Base-by-base conservation (phyloP, 2,888 invertebrate species). In the Tolmerus cingulatus region DNA sequence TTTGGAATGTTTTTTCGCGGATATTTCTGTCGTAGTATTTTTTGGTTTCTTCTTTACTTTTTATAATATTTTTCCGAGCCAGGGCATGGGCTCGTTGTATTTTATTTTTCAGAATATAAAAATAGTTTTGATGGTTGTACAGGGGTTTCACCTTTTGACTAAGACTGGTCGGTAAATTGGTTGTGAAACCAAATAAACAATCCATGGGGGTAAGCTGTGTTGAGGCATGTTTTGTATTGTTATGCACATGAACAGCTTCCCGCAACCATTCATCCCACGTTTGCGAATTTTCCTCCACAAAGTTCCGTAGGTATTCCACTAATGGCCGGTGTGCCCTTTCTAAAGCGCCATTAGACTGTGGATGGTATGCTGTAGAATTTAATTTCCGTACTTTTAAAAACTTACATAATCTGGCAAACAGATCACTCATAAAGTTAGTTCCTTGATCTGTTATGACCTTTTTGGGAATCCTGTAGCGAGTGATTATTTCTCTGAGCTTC, bases 311-410 rank as follows among this genome's bases (percentile, higher is more conserved):
- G 8, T 19, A 57, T 57, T 57, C 57, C n/a, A n/a, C 19, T 8
- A 57, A 19, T 1, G 57, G 16, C 2, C 19, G 19, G n/a, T 19
- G n/a, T 91, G 90, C 51, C 34, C 34, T 34, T 34, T 34, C 34
- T 91, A 91, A 8, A 74, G 37, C 27, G 87, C 57, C 2, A 85
- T 86, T 34, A 5, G 34, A 34, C 4, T 34, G 34, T 34, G 34
- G 3, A 23, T 87, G 86, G 43, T 87, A 81, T 0, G 86, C 77
- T n/a, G 84, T 57, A 19, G 19, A 5, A 8, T 57, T 16, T 9
- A 57, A n/a, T 8, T n/a, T 16, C 2, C 4, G 2, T 30, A 14
- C 2, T n/a, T n/a, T n/a, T n/a, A n/a, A n/a, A n/a, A n/a, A n/a
- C n/a, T n/a, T n/a, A n/a, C n/a, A n/a, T n/a, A n/a, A n/a, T n/a